Base-by-base conservation (phyloP, 2,888 invertebrate species). In the Ditylenchus weischeri region DNA sequence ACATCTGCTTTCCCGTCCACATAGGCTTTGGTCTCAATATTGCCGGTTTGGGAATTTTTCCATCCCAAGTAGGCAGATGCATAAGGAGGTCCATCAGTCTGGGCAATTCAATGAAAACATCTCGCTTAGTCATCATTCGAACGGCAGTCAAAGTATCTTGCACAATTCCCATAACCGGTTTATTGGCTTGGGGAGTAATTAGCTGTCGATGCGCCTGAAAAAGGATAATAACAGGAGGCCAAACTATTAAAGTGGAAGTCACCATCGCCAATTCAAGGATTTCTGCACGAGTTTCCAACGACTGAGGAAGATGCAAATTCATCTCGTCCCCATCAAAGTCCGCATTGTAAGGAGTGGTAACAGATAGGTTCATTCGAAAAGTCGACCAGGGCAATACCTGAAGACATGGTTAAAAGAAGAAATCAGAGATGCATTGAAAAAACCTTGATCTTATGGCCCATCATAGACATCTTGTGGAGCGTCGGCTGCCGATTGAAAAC, bases 241-340 rank as follows among this genome's bases (percentile, higher is more conserved):
- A 13, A 43, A 43, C 3, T 2, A 10, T 38, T n/a, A 48, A 62
- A 96, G 35, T 7, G 29, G 15, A 54, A 54, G 29, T 35, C n/a
- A 66, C 98, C 36, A 95, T 90, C 78, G 94, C 94, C 76, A 99
- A 89, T 84, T 98, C 95, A 84, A 93, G 92, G 51, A 98, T 93
- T 86, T 96, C 98, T 29, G 93, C 98, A 71, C 93, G 87, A 0
- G 96, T 96, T 85, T 99, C 98, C 90, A 98, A 91, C 8, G 94
- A 84, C 92, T 92, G 49, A 93, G 98, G 96, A 8, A 98, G 92
- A 84, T 99, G 98, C 58, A 99, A 87, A 84, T 99, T 99, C 98
- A 99, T 99, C 87, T 99, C 98, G 83, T 99, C 98, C 1, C 98
- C 98, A 83, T 99, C 98, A 86, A 99, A 99, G 88, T 99, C 98